phyloP scores from a whole-genome alignment of 1,140 invertebrate genomes.

The Zaprionus vittiger region DNA sequence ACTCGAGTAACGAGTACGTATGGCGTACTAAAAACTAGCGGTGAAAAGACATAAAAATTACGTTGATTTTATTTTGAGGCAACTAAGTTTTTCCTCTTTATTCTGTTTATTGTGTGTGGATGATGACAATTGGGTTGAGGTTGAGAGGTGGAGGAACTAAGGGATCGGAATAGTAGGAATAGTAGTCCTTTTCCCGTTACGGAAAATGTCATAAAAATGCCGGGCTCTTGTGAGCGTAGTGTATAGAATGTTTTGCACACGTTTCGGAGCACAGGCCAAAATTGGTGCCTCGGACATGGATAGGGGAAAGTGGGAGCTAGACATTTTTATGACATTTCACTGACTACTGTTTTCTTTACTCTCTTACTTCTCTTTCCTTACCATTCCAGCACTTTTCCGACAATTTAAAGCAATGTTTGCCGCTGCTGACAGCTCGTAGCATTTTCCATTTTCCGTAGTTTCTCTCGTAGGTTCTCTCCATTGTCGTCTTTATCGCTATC shows the following conservation, averaged over 20 bases:
- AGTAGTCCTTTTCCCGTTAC: conserved; percentile 49
- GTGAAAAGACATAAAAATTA: conserved; percentile 76
- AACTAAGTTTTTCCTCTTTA: conserved; percentile 62
- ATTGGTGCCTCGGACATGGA: not conserved
- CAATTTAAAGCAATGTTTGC: conserved; percentile 76
- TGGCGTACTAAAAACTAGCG: conserved; percentile 48
- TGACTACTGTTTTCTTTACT: conserved; percentile 64
- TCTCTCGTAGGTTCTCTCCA: conserved; percentile 19
- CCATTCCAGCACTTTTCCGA: conserved; percentile 69
- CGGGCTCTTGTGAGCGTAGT: conserved; percentile 42
- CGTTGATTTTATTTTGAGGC: conserved; percentile 77
- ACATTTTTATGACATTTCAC: conserved; percentile 78
- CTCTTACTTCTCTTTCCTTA: conserved; percentile 8
- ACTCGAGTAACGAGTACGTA: conserved; percentile 21
- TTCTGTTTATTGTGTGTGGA: conserved; percentile 38
- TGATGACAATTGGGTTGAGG: conserved; percentile 28
- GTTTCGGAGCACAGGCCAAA: conserved; percentile 25
- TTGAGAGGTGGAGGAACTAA: conserved; percentile 3
- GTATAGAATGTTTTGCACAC: conserved; percentile 65
- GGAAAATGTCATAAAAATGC: conserved; percentile 77
- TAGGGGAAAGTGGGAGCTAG: conserved; percentile 35
- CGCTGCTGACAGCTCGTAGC: conserved; percentile 64
- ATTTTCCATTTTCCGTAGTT: conserved; percentile 52
- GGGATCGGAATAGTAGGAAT: conserved; percentile 1
- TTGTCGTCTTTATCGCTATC: conserved; percentile 47